These are phyloP conservation scores for Sphaeramia orbicularis DNA, from an alignment of 2,797 vertebrate genomes.

Conservation along the genomic window DNA sequence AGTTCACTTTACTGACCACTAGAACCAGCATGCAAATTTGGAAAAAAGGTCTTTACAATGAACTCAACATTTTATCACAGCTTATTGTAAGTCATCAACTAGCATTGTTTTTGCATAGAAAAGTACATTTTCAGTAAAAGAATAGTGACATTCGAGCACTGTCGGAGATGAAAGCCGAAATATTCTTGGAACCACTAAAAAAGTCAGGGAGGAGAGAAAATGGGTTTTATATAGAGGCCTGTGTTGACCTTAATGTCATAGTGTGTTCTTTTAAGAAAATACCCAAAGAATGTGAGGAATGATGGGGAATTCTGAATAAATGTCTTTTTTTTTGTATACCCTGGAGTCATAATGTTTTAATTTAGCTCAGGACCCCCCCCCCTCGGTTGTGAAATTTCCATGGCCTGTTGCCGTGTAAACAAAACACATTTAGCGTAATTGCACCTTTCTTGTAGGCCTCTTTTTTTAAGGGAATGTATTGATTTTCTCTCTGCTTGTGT, in stretches of 20 bases:
- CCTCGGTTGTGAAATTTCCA: constrained; percentile 66
- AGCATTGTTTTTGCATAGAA: no score
- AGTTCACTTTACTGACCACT: not conserved
- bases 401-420: constrained; percentile 73
- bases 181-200: constrained; percentile 42
- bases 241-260: constrained; percentile 55
- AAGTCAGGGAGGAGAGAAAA: constrained; percentile 36
- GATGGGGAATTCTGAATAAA: constrained; percentile 46
- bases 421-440: constrained; percentile 86
- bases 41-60: not conserved
- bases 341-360: constrained; percentile 76
- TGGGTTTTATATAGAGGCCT: constrained; percentile 25
- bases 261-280: constrained; percentile 49
- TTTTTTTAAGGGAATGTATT: constrained; percentile 81
- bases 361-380: constrained; percentile 59
- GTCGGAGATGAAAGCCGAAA: constrained; percentile 30
- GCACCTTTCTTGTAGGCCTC: constrained; percentile 81
- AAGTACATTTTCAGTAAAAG: not conserved
- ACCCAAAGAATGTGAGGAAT: constrained; percentile 34
- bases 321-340: constrained; percentile 68
- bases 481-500: constrained; percentile 78
- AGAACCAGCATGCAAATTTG: not conserved
- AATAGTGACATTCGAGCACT: constrained; percentile 13
- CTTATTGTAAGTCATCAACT: constrained; percentile 8
- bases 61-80: not conserved